These are phyloP conservation scores for Nebria salina DNA, from an alignment of 2,888 invertebrate species.

Conservation along the genomic window DNA sequence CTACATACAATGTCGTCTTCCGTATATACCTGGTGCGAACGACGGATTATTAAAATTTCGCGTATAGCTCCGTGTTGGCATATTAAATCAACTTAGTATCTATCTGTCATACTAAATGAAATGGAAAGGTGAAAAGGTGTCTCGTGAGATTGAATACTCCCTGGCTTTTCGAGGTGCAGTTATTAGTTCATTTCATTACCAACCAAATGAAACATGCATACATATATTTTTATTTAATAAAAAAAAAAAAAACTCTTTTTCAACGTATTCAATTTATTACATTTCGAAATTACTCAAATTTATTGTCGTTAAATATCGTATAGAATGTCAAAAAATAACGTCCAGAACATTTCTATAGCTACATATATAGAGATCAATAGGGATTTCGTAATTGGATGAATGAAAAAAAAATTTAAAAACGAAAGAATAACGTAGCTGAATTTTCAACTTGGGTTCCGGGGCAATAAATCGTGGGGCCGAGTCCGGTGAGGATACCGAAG, in stretches of 20 bases:
- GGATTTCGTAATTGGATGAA: not conserved
- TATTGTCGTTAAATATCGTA: too few species aligned
- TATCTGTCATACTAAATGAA: not conserved
- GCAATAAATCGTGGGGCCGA: constrained; percentile 32
- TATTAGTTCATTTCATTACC: not conserved
- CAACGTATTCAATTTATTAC: too few species aligned
- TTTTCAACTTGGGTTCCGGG: constrained; percentile 36
- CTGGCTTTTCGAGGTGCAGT: not conserved
- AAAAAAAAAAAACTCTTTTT: too few species aligned
- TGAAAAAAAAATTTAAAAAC: constrained; percentile 11
- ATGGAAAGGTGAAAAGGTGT: not conserved
- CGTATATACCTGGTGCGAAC: not conserved
- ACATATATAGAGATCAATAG: not conserved
- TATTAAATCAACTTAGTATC: not conserved
- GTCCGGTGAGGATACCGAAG: constrained; percentile 24
- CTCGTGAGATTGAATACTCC: not conserved
- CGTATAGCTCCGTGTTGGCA: not conserved
- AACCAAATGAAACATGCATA: too few species aligned
- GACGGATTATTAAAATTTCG: not conserved
- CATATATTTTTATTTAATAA: too few species aligned
- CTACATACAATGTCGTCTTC: not conserved
- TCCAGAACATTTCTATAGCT: not conserved
- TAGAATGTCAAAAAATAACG: too few species aligned
- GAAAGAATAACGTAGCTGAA: constrained; percentile 25
- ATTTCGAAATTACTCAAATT: too few species aligned